phyloP scores from a whole-genome alignment of 2,113 vertebrate species.

The Megaceryle maxima region DNA sequence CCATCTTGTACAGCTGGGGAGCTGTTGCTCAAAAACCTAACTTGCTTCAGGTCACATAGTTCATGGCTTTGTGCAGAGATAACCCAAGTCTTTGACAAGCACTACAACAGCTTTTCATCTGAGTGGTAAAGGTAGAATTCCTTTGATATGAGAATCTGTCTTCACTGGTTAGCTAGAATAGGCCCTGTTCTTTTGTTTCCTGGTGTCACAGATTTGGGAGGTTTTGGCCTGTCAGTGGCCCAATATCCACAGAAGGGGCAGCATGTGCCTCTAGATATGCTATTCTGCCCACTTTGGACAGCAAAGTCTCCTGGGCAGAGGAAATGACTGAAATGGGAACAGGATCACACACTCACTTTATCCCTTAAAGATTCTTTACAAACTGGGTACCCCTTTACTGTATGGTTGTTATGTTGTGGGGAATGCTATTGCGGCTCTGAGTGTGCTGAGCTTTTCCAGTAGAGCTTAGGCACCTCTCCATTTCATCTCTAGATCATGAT shows the following conservation, averaged over 20 bases:
- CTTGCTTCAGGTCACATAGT: background rate
- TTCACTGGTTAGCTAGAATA: background rate
- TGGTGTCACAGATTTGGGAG: background rate
- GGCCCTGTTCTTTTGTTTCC: background rate
- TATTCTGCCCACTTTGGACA: rapidly evolving
- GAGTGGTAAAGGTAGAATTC: background rate
- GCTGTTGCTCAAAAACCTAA: background rate
- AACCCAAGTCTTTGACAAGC: background rate
- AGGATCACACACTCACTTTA: background rate
- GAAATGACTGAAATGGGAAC: background rate
- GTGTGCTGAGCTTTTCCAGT: background rate
- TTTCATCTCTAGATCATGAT: background rate
- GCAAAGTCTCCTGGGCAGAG: background rate
- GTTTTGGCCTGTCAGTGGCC: background rate
- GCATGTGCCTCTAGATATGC: background rate
- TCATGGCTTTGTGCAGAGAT: background rate
- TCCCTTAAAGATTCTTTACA: background rate
- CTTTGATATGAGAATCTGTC: background rate
- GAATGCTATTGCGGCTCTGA: rapidly evolving
- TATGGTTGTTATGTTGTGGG: rapidly evolving
- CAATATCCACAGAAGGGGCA: background rate
- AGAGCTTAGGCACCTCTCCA: background rate
- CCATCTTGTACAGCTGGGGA: background rate
- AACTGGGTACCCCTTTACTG: background rate
- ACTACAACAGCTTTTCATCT: background rate